Evolutionary conservation across 1,140 invertebrate species (phyloP), one percentile per base, ranked within the genome.

Genomic region (Tetramorium simillimum): DNA sequence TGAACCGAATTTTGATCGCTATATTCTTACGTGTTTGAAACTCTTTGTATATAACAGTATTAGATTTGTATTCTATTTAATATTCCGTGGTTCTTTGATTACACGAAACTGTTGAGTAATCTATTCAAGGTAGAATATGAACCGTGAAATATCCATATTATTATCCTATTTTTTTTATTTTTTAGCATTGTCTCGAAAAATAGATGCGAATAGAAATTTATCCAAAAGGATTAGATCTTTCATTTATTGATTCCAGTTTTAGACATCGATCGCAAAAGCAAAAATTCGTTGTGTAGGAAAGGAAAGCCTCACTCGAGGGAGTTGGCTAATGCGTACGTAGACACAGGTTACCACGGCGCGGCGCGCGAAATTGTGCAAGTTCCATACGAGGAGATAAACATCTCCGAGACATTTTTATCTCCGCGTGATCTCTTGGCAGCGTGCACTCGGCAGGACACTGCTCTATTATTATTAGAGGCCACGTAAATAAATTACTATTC

Each of bases 351-450:
- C 82, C 40, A 40, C 40, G 80, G 78, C 51, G 53, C 49, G 16
- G 37, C 21, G 53, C 24, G 46, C 82, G 46, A 85, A 85, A 85
- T 85, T 85, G 82, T 85, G 82, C 60, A 85, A 85, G 82, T 78
- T 43, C 37, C 73, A 78, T 46, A 24, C 53, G n/a, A 46, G 28
- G 18, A 78, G 82, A 85, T 85, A 67, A 85, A 53, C 60, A 85
- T 85, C 82, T 85, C 16, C 21, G 62, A 28, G 58, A 1, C 43
- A 88, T 80, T 86, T 88, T 81, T 87, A 85, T 88, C 84, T 69
- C 24, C 28, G 24, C 37, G 12, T 24, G 5, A 86, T 85, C 82
- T 73, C 72, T 73, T 85, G 65, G 82, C 63, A 76, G 16, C 84
- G 77, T 84, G 72, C 84, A 49, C 43, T 72, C 86, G 65, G 49